Conservation (phyloP, 2,888 invertebrate species). For the Podabrus alpinus region DNA sequence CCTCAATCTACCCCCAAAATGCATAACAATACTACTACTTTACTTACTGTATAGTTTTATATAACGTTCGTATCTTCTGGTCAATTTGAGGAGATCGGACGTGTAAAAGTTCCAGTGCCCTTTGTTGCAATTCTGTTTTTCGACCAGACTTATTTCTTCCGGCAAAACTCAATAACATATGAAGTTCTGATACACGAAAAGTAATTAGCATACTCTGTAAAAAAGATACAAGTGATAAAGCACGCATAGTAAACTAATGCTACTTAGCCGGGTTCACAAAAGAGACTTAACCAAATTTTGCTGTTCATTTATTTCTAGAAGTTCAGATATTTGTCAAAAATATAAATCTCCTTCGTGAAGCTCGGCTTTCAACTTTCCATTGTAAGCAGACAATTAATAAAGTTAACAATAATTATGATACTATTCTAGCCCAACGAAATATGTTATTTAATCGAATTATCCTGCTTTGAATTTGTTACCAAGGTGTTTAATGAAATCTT, state of each 20-base stretch:
- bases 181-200: slow-evolving; percentile 84
- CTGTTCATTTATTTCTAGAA: too few species aligned
- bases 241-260: too few species aligned
- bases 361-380: not conserved
- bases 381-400: not conserved
- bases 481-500: too few species aligned
- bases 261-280: not conserved
- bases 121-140: slow-evolving; percentile 76
- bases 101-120: slow-evolving; percentile 73
- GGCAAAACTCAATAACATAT: slow-evolving; percentile 79
- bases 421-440: too few species aligned
- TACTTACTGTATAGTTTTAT: slow-evolving; percentile 68
- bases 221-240: slow-evolving; percentile 12
- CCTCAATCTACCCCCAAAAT: not conserved
- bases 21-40: slow-evolving; percentile 10
- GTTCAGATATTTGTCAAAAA: too few species aligned
- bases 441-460: too few species aligned
- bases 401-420: not conserved
- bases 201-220: slow-evolving; percentile 61
- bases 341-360: not conserved
- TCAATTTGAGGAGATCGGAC: slow-evolving; percentile 66
- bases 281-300: not conserved
- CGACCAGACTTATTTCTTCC: slow-evolving; percentile 79
- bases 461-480: too few species aligned
- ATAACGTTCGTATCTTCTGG: slow-evolving; percentile 69